These are phyloP conservation scores for Thalassophryne amazonica DNA, from an alignment of 2,797 vertebrate genomes.

Conservation along the genomic window DNA sequence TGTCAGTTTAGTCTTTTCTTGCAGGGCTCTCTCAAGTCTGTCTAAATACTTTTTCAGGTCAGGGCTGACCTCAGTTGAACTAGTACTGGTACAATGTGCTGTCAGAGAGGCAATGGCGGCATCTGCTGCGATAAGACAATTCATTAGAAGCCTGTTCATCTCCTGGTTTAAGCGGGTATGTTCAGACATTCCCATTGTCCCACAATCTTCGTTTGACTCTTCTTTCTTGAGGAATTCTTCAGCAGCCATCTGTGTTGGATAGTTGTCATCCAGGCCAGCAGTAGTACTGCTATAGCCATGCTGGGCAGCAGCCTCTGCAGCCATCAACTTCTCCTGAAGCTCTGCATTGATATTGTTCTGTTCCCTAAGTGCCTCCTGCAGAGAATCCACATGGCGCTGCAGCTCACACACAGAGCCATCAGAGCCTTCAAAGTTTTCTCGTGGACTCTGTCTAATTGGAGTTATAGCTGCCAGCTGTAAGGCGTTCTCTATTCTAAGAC, in stretches of 20 bases:
- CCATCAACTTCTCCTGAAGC: slow-evolving; percentile 62
- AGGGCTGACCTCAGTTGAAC: slow-evolving; percentile 15
- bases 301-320: slow-evolving; percentile 33
- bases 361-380: slow-evolving; percentile 68
- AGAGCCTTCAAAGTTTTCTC: neutral
- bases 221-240: slow-evolving; percentile 12
- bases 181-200: neutral
- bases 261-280: slow-evolving; percentile 9
- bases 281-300: neutral
- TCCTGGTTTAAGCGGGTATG: slow-evolving; percentile 17
- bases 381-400: slow-evolving; percentile 52
- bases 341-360: slow-evolving; percentile 62
- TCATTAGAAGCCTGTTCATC: slow-evolving; percentile 42
- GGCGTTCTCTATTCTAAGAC: slow-evolving; percentile 51
- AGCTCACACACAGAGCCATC: slow-evolving; percentile 27
- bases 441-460: slow-evolving; percentile 9
- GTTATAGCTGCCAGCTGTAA: slow-evolving; percentile 37
- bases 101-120: slow-evolving; percentile 62
- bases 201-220: slow-evolving; percentile 1
- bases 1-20: slow-evolving; percentile 52
- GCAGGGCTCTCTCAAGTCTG: slow-evolving; percentile 63
- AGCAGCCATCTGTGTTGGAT: slow-evolving; percentile 2
- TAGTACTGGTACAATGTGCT: slow-evolving; percentile 44
- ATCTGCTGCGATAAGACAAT: slow-evolving; percentile 70
- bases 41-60: slow-evolving; percentile 67